Conservation (phyloP, 2,888 invertebrate genomes). For the Idaea dimidiata region DNA sequence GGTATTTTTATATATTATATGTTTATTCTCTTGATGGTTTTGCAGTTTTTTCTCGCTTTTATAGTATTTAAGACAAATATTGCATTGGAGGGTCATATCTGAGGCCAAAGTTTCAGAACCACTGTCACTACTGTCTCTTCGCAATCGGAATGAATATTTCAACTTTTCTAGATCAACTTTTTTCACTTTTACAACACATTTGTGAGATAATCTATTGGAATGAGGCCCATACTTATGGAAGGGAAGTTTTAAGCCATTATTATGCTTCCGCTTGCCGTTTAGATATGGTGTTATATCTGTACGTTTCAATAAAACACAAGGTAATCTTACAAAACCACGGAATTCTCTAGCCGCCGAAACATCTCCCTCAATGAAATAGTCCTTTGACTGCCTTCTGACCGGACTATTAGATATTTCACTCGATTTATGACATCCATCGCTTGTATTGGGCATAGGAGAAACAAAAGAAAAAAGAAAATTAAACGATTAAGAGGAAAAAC, state of each 20-base stretch:
- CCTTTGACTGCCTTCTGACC: constrained; percentile 3
- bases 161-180: constrained; percentile 47
- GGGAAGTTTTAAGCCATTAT: neutral
- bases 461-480: neutral
- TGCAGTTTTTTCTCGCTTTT: constrained; percentile 50
- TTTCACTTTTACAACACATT: constrained; percentile 46
- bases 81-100: constrained; percentile 50
- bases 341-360: constrained; percentile 42
- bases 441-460: neutral
- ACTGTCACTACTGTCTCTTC: constrained; percentile 31
- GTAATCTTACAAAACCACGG: constrained; percentile 51
- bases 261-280: constrained; percentile 11
- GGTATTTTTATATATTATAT: constrained; percentile 50
- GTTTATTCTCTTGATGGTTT: constrained; percentile 61
- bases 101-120: constrained; percentile 31
- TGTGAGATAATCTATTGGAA: constrained; percentile 28
- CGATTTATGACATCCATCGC: neutral
- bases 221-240: constrained; percentile 10
- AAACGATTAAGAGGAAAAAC: neutral
- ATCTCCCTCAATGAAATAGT: constrained; percentile 28
- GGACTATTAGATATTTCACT: neutral
- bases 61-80: constrained; percentile 61
- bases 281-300: constrained; percentile 52
- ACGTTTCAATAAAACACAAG: constrained; percentile 46
- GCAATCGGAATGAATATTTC: constrained; percentile 26